Evolutionary conservation across 2,888 invertebrate species (phyloP), one percentile per base, ranked within the genome.

Genomic region (Serrognathus titanus): DNA sequence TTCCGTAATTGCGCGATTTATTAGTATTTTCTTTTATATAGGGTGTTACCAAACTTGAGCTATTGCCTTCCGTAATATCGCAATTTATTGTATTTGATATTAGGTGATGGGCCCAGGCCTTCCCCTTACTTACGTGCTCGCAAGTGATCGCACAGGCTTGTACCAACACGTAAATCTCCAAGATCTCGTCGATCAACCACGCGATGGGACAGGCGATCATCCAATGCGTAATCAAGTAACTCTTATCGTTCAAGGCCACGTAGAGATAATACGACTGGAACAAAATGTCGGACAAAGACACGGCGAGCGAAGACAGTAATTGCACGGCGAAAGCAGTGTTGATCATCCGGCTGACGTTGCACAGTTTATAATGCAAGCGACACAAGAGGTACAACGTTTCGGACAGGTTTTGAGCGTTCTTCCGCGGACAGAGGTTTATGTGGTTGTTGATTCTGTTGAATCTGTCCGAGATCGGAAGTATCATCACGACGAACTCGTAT

Each of bases 201-300:
- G 68, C 39, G 8, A 66, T 36, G 13, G 68, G 64, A 20, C 62
- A 64, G 3, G 53, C 48, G 40, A 66, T 52, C 51, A 64, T 64
- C 36, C 58, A 38, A 9, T 58, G 31, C 10, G 49, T 60, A 5
- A 61, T 51, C 9, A 53, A 12, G 9, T 55, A 31, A 4, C 48
- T 35, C 45, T 57, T 62, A 40, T 63, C 66, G 1, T 63, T 59
- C 8, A 68, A 43, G 36, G 67, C 58, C 12, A 64, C 63, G 53
- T 72, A 72, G 11, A 72, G 50, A 51, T 67, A 68, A 59, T 69
- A 72, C 8, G 66, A 58, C 50, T 71, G 70, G 55, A 67, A 68
- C n/a, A 72, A 53, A 46, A 71, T 64, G 53, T 69, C 61, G 20
- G 63, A 61, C 6, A 71, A 58, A 12, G 71, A 65, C 35, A 69